Percentiles rank a stretch among this genome's conserved stretches.
Evolutionary conservation across 2,888 invertebrate species (phyloP).

Genomic region (Busseola fusca): DNA sequence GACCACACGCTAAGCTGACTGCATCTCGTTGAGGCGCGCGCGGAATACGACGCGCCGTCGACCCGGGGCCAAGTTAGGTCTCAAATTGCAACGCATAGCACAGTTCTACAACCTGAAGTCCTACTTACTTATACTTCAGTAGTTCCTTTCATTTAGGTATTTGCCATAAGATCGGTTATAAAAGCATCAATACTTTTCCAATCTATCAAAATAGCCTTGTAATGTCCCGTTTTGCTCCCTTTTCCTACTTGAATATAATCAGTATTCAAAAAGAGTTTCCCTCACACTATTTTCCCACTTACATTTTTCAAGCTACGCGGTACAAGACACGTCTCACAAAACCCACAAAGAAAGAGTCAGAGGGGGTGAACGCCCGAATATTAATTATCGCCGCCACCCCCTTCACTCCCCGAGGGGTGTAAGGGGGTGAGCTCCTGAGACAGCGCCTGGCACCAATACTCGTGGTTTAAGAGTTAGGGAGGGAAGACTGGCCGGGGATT

Average conservation of each 20-base stretch:
- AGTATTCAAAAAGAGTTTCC: conserved; percentile 7
- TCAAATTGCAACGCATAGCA: neutral
- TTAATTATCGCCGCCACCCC: conserved; percentile 73
- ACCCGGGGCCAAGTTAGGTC: too few species aligned
- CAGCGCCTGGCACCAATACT: conserved; percentile 82
- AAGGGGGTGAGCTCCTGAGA: conserved; percentile 61
- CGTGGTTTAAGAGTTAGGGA: conserved; percentile 64
- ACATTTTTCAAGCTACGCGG: conserved; percentile 37
- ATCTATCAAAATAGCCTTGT: neutral
- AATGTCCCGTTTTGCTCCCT: neutral
- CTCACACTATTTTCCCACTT: conserved; percentile 10
- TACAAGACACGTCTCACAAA: conserved; percentile 47
- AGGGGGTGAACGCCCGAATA: conserved; percentile 69
- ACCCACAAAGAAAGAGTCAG: conserved; percentile 53
- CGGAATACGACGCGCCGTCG: too few species aligned
- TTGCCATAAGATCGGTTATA: neutral
- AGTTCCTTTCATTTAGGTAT: neutral
- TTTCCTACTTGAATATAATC: neutral
- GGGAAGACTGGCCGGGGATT: conserved; percentile 22
- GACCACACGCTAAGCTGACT: too few species aligned
- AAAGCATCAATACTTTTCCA: neutral
- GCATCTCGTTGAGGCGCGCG: too few species aligned
- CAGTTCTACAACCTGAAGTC: neutral
- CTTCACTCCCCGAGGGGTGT: conserved; percentile 13
- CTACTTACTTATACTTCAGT: neutral